Base-by-base conservation (phyloP, 2,888 invertebrate species). In the Pollenia angustigena region DNA sequence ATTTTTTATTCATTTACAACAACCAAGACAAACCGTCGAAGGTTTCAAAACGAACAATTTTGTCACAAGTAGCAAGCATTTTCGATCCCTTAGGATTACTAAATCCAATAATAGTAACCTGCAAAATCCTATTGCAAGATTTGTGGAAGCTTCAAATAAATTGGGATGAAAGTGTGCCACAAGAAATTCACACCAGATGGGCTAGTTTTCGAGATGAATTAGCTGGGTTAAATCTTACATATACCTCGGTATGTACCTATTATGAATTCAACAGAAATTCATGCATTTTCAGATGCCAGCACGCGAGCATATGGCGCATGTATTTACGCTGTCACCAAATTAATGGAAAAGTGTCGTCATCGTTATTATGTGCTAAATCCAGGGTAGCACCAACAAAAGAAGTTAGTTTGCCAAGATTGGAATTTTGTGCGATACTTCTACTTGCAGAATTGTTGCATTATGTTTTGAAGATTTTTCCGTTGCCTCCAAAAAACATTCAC, bases 121-220 rank as follows among this genome's bases (percentile, higher is more conserved):
- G n/a, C n/a, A n/a, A n/a, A n/a, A n/a, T n/a, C n/a, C n/a, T n/a
- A n/a, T n/a, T n/a, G n/a, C n/a, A n/a, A n/a, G n/a, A n/a, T n/a
- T n/a, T n/a, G n/a, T n/a, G n/a, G n/a, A n/a, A n/a, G n/a, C n/a
- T n/a, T n/a, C n/a, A n/a, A n/a, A n/a, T n/a, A n/a, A n/a, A n/a
- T n/a, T 87, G 87, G 85, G 79, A 85, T 58, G 87, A 85, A 71
- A 82, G 64, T 11, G 60, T 84, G 1, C 79, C 81, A 6, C 69
- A 81, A 58, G 62, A 81, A 18, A n/a, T 87, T 0, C 48, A 58
- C n/a, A 58, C 48, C 12, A n/a, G 76, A 52, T 72, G 68, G 78
- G 48, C 64, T 9, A 18, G 66, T 48, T 60, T 81, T n/a, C 40
- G 42, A 7, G 48, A 76, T 12, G 54, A 76, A 14, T 14, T 81